Evolutionary conservation across 2,797 vertebrate species (phyloP).

Genomic region (Harpagifer antarcticus): DNA sequence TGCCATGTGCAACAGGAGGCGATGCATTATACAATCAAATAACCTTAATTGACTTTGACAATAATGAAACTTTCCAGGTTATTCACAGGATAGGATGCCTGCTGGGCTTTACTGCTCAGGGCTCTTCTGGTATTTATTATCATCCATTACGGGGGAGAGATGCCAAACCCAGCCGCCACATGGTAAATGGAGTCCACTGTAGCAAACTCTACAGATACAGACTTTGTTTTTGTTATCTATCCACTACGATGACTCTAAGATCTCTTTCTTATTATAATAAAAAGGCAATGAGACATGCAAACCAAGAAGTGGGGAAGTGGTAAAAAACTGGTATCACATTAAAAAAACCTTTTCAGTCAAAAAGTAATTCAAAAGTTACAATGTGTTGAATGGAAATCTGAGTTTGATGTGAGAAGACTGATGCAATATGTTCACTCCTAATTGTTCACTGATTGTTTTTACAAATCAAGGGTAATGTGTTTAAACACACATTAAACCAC

Average conservation of each 20-base stretch:
- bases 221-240: constrained; percentile 49
- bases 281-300: constrained; percentile 25
- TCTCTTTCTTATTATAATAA: constrained; percentile 20
- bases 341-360: neutral
- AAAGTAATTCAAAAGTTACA: constrained; percentile 18
- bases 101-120: constrained; percentile 35
- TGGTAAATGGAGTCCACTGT: constrained; percentile 37
- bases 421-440: constrained; percentile 13
- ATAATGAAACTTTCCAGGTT: constrained; percentile 60
- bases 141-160: constrained; percentile 51
- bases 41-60: constrained; percentile 63
- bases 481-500: constrained; percentile 20
- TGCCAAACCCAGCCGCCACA: constrained; percentile 43
- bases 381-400: neutral
- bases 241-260: constrained; percentile 41
- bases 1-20: constrained; percentile 61
- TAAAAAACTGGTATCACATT: neutral
- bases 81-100: constrained; percentile 62
- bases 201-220: constrained; percentile 33
- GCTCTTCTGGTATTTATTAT: constrained; percentile 55
- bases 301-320: constrained; percentile 7
- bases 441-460: constrained; percentile 21
- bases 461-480: constrained; percentile 4
- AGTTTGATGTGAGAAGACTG: constrained; percentile 11
- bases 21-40: constrained; percentile 56